phyloP scores from a whole-genome alignment of 2,113 vertebrate species.

The Camarhynchus parvulus region DNA sequence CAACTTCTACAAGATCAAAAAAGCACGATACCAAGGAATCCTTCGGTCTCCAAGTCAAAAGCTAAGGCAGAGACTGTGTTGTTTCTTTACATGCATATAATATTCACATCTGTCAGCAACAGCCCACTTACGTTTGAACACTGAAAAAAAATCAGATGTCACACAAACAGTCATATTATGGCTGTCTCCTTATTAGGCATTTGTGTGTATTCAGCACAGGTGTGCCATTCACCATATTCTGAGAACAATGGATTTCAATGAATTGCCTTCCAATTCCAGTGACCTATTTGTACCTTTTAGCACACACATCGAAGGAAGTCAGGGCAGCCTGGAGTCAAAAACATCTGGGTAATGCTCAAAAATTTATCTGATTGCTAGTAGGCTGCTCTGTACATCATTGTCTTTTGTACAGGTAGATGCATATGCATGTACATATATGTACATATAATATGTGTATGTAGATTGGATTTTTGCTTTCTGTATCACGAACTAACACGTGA shows the following conservation, averaged over 20 bases:
- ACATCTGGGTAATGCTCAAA: not conserved
- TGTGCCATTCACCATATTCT: not conserved
- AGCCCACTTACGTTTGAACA: not conserved
- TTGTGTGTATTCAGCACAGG: not conserved
- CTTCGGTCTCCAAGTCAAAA: not conserved
- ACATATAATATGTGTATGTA: not conserved
- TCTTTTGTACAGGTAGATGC: not conserved
- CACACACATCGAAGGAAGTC: not conserved
- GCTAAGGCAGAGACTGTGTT: not conserved
- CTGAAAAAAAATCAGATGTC: not conserved
- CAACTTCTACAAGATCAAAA: not conserved
- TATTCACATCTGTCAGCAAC: not conserved
- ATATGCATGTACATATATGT: rapidly evolving
- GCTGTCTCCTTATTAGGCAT: not conserved
- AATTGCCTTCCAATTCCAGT: not conserved
- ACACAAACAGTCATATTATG: not conserved
- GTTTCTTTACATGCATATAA: not conserved
- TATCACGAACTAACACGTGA: not conserved
- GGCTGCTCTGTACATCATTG: not conserved
- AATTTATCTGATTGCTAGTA: not conserved
- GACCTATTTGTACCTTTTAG: not conserved
- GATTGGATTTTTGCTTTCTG: not conserved
- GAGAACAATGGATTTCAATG: not conserved
- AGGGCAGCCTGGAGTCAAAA: not conserved
- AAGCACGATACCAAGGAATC: not conserved